Evolutionary conservation across 1,140 invertebrate genomes (phyloP), one percentile per base, ranked within the genome.

Genomic region (Diachasma alloeum): DNA sequence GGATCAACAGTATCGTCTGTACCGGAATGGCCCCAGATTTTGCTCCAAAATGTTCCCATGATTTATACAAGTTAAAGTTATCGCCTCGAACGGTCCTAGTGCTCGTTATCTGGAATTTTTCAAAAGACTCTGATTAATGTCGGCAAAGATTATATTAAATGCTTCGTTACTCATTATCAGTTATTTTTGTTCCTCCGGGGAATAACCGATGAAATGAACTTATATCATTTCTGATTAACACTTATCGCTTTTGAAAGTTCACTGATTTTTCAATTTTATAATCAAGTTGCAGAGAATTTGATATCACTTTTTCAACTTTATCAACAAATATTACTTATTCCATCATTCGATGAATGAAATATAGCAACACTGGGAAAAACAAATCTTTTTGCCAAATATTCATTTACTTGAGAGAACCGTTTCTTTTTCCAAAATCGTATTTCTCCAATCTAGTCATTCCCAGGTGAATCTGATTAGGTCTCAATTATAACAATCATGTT

Each of bases 1-100:
- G 86, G 78, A 82, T 91, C 87, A 5, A 90, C 86, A 31, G 15
- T 68, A 26, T 76, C 68, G 13, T 63, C 68, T 8, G 59, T 5
- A 15, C 39, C 69, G 4, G 67, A 76, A 26, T 63, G 36, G 15
- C 74, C 68, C 74, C 74, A 76, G 0, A 76, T 22, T 76, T 76
- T 76, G 2, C 68, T 46, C 74, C 74, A 71, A 71, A 76, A 31
- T 19, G 74, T 63, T 71, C 69, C 48, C 74, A 71, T 71, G 24
- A 11, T 22, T 56, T 63, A 17, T 24, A 10, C 24, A 72, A 31
- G n/a, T 11, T 1, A 42, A 13, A 37, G 8, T 17, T 69, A 39
- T 19, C 15, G 2, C 26, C 15, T 69, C 67, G 17, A 53, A 15
- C n/a, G 17, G 48, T 39, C 31, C 31, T 42, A n/a, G 2, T 36